Evolutionary conservation across 2,888 invertebrate species (phyloP), one percentile per base, ranked within the genome.

Genomic region (Tenthredo livida): DNA sequence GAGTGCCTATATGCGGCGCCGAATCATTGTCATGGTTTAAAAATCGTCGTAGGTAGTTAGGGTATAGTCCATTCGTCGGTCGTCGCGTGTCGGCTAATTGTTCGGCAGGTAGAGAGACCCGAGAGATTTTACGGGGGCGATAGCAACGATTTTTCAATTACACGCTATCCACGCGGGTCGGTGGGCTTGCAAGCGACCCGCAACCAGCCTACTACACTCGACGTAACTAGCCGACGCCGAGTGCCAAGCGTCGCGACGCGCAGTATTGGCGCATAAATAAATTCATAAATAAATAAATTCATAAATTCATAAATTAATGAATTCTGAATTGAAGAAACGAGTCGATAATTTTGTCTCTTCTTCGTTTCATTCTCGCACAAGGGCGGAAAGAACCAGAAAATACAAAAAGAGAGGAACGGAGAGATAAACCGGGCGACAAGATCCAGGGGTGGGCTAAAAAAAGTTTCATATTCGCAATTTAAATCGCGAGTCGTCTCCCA

Each of bases 91-190:
- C 83, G 70, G 47, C 83, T 83, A 83, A 83, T 83, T 83, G 83
- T 83, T 83, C 83, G 50, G 50, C 67, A 86, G 58, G 73, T 70
- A 61, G 78, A 65, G 61, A 54, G 54, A 54, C n/a, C 54, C 0
- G n/a, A 58, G 43, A 85, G 70, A 61, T 73, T 43, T 21, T 40
- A 47, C 33, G 25, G 67, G 67, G 58, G 88, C 89, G 92, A 92
- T 92, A 92, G 88, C 89, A 93, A 93, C 92, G 92, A 93, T 93
- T 93, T 93, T 93, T 90, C 92, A 92, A 93, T 93, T 92, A 92
- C 88, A 90, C 89, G 90, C 89, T 90, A 90, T 88, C 89, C 88
- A 88, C 87, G 15, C 7, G 15, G 29, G 15, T 67, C 67, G 29
- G 29, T 33, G 17, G 33, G 15, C 67, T 67, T 25, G 15, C 5